Conservation (phyloP, 1,140 invertebrate species). For the Drosophila tristis region DNA sequence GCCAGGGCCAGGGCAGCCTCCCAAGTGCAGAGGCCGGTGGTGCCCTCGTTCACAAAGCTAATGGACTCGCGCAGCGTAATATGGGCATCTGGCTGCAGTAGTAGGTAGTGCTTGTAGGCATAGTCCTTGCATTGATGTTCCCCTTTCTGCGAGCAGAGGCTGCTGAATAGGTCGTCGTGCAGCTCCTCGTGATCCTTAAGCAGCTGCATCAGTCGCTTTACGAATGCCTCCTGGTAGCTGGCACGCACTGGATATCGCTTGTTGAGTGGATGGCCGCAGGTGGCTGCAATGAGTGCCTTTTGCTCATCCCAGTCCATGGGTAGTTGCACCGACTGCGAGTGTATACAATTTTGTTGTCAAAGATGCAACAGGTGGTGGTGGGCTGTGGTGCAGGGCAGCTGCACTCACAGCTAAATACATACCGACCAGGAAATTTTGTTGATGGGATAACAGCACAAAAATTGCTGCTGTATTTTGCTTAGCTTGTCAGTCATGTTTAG, state of each 20-base stretch:
- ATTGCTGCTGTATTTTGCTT: slow-evolving; percentile 63
- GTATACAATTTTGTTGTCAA: neutral
- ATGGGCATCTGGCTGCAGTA: slow-evolving; percentile 33
- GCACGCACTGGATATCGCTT: slow-evolving; percentile 58
- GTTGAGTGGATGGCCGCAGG: slow-evolving; percentile 63
- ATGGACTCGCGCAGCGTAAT: slow-evolving; percentile 72
- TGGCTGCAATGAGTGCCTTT: slow-evolving; percentile 59
- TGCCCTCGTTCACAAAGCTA: slow-evolving; percentile 77
- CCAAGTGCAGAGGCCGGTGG: slow-evolving; percentile 81
- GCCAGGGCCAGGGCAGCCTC: slow-evolving; percentile 74
- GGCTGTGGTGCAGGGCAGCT: neutral
- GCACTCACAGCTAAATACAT: slow-evolving; percentile 17
- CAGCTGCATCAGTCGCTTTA: slow-evolving; percentile 69
- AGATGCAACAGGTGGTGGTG: slow-evolving; percentile 11
- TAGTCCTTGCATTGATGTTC: neutral
- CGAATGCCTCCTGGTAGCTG: slow-evolving; percentile 72
- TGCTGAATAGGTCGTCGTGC: slow-evolving; percentile 72
- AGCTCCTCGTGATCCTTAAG: slow-evolving; percentile 65
- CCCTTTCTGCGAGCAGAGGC: slow-evolving; percentile 45
- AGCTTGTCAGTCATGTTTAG: slow-evolving; percentile 48
- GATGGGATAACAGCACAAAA: slow-evolving; percentile 72
- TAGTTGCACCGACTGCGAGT: slow-evolving; percentile 46
- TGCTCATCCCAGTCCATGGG: slow-evolving; percentile 66
- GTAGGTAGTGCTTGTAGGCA: slow-evolving; percentile 75
- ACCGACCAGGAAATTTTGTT: slow-evolving; percentile 75